A percentile compares a stretch with the other conserved stretches of the same genome.
Conservation (phyloP, 2,113 vertebrate genomes). For the Psephotus haematonotus region DNA sequence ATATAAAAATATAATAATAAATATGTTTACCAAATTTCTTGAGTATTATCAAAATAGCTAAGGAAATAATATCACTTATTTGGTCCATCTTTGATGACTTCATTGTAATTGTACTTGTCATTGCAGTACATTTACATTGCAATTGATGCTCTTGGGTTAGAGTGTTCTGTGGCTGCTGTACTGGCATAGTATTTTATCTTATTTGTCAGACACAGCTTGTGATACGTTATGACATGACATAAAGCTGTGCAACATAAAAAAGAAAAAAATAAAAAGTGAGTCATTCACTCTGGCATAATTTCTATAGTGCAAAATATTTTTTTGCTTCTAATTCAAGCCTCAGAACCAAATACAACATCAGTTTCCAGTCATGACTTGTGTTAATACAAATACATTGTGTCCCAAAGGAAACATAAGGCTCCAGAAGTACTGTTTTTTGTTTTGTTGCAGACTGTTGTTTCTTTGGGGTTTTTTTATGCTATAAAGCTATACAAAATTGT, state of each 20-base stretch:
- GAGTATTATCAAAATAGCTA: background rate
- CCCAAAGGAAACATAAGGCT: background rate
- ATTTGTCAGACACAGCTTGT: background rate
- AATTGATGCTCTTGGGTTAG: background rate
- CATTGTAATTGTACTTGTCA: background rate
- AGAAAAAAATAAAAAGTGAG: background rate
- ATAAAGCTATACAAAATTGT: background rate
- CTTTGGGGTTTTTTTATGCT: background rate
- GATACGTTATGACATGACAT: background rate
- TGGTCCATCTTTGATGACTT: background rate
- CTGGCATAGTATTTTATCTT: background rate
- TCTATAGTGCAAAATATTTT: background rate
- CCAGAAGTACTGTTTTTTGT: background rate
- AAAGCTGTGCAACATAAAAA: background rate
- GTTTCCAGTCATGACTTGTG: background rate
- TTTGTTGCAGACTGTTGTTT: background rate
- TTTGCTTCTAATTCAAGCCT: background rate
- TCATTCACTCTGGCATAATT: background rate
- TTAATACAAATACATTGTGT: background rate
- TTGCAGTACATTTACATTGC: background rate
- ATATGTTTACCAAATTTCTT: background rate
- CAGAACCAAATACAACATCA: background rate
- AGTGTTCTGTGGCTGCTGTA: background rate
- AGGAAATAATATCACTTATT: background rate
- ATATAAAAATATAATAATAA: background rate